Percentiles rank a stretch among this genome's conserved stretches.
Evolutionary conservation across 2,888 invertebrate species (phyloP).

Genomic region (Epirrhoe tristata): DNA sequence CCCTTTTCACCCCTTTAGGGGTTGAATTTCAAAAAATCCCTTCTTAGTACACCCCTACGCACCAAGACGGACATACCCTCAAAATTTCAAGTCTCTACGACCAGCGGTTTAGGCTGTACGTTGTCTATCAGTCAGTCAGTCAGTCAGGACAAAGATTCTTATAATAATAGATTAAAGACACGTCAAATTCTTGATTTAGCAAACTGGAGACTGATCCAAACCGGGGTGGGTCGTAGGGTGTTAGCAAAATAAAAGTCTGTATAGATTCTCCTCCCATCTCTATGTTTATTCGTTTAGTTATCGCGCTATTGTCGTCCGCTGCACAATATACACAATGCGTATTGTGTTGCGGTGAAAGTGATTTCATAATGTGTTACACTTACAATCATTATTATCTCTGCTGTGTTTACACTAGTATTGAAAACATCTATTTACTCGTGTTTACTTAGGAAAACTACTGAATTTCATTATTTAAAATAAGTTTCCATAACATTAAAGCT

Average conservation of each 20-base stretch:
- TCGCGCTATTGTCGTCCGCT: slow-evolving; percentile 27
- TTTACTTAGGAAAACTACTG: neutral
- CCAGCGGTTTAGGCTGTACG: no score
- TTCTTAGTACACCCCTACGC: no score
- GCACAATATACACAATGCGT: slow-evolving; percentile 30
- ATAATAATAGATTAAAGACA: no score
- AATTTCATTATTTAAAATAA: slow-evolving; percentile 2
- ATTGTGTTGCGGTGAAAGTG: slow-evolving; percentile 42
- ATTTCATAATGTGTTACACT: slow-evolving; percentile 27
- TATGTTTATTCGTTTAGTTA: slow-evolving; percentile 33
- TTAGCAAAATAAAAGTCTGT: slow-evolving; percentile 3
- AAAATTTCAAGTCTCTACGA: no score
- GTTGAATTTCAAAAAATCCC: no score
- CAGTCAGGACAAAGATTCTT: no score
- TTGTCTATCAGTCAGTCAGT: no score
- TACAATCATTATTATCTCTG: slow-evolving; percentile 11
- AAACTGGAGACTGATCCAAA: no score
- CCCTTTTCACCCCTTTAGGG: no score
- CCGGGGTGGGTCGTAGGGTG: neutral
- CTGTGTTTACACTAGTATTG: slow-evolving; percentile 12
- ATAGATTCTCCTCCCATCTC: slow-evolving; percentile 26
- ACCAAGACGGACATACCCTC: no score
- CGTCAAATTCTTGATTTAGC: no score
- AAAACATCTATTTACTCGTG: slow-evolving; percentile 2
- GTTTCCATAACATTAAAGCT: slow-evolving; percentile 2